Evolutionary conservation across 2,888 invertebrate genomes (phyloP), one percentile per base, ranked within the genome.

Genomic region (Drosophila anomalipes): DNA sequence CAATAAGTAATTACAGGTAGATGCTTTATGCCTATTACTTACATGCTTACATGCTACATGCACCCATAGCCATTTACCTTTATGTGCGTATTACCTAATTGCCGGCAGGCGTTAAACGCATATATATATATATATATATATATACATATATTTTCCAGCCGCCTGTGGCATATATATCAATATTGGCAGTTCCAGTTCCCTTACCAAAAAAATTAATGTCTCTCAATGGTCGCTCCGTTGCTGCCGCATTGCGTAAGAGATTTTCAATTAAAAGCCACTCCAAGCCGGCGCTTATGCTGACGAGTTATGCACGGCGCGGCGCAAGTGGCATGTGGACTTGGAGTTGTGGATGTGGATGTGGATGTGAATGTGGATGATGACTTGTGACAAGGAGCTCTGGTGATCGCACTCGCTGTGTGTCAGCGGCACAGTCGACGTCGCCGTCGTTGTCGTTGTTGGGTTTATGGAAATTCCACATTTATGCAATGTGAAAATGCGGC

Each of bases 401-500:
- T 60, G 54, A 54, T 22, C 22, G 33, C 74, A 41, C 58, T 39
- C 60, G 49, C 70, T 82, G 61, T 85, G 70, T 86, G 89, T 83
- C 86, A 89, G 86, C 81, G 65, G 84, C 74, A 75, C 89, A 89
- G 74, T 47, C 63, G 41, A 35, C 47, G 70, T 26, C 26, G 56
- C 22, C 26, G 56, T 56, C 47, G 22, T 22, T 7, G 72, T 35
- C 61, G 53, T 44, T 58, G 69, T 47, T 74, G 68, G 66, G 69
- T 81, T 83, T 85, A 87, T 87, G 85, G 87, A 87, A 89, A 87
- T 87, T 87, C 87, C 90, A 83, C 81, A 70, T 83, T 89, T 87
- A 87, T 85, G 85, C 83, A 89, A 89, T 76, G 47, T 74, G 87
- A 89, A 89, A 89, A 86, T 79, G 68, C 75, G 77, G 68, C 86